Base-by-base conservation (phyloP, 2,888 invertebrate species). In the Polydrusus pterygomalis region DNA sequence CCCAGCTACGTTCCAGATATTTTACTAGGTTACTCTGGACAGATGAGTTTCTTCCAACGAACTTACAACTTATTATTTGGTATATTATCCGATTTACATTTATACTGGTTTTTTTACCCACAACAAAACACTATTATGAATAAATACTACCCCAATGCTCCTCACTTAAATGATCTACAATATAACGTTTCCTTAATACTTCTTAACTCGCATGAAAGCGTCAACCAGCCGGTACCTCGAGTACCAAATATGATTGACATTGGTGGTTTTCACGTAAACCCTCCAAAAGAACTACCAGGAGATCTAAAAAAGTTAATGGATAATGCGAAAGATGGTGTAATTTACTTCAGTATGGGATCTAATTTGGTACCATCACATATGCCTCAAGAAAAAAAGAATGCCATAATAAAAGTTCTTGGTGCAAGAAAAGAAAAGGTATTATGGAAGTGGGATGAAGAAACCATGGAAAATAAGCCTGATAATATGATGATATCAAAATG, bases 381-480 rank as follows among this genome's bases (percentile, higher is more conserved):
- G 70, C 89, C 90, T 0, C 79, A 83, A 0, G 88, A 90, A 0
- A 90, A 89, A 78, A 86, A 88, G 25, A 84, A 88, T 18, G 89
- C 88, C 0, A 89, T 94, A 38, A 84, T 91, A 9, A 90, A 90
- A 72, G 90, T 89, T 1, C 90, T 94, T 68, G 87, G 89, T 0
- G 88, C 88, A 76, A 81, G 93, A 0, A 91, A 92, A 77, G 91
- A 92, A 78, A 90, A 89, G 8, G 90, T 94, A 0, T 82, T 94
- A 25, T 93, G 92, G 93, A 93, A 93, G 87, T 93, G 92, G 91
- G 92, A 93, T 80, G 89, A 90, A 0, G 88, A 90, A 25, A 70
- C 72, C 30, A 74, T 84, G 17, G 81, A 82, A n/a, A 80, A 81
- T 51, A 78, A 81, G 47, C 86, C 87, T 1, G 77, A 81, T 13